Base-by-base conservation (phyloP, 2,888 invertebrate genomes). In the Rotaria macrura region DNA sequence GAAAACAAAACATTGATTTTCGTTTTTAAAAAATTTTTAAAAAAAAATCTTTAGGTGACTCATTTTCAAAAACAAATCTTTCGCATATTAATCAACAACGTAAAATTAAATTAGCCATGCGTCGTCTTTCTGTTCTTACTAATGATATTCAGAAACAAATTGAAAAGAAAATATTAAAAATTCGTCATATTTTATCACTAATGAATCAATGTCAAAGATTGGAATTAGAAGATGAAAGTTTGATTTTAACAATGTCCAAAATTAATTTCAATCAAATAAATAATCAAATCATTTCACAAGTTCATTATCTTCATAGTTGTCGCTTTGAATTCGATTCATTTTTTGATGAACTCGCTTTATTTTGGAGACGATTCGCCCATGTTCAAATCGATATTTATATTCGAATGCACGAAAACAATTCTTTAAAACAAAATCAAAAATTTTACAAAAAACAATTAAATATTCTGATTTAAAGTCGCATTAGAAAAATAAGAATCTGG, bases 361-460 rank as follows among this genome's bases (percentile, higher is more conserved):
- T 79, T 43, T 79, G 43, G n/a, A 79, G 43, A 43, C 23, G 79
- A 43, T 79, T n/a, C n/a, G 40, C 43, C 43, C 43, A 79, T 43
- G 79, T 79, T n/a, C 79, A 79, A 79, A 79, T 79, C 10, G 79
- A 79, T 43, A 25, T 79, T 12, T 79, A 79, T 79, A 10, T 65
- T 65, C 65, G 34, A 65, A 34, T 65, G 1, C 34, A 65, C n/a
- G 65, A 65, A 65, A 65, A 65, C 1, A 65, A 65, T 34, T 65
- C 65, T 65, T 20, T 7, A 29, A 34, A 65, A 65, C 34, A 65
- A 14, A 34, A 12, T 34, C 65, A 65, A 65, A 65, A 65, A 14
- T 34, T 34, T 34, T 65, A 5, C 38, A 65, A 34, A 34, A 17
- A 65, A 65, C 54, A 54, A 54, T 25, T 54, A 54, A 54, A 54